Base-by-base conservation (phyloP, 92 coral and sea anemone genomes). In the Parazoanthus swiftii region DNA sequence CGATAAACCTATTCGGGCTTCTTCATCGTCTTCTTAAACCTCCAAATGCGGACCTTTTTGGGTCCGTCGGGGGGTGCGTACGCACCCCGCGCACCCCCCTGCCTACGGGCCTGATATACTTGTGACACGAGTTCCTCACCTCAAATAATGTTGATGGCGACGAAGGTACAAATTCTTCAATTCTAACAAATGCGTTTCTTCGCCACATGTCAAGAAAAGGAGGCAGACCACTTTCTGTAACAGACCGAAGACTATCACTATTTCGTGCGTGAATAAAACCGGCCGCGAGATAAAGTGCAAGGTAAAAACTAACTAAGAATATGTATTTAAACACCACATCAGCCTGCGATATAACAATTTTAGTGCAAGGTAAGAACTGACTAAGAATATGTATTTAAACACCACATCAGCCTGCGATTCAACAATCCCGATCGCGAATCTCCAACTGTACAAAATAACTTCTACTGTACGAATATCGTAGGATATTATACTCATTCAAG, bases 151-250 rank as follows among this genome's bases (percentile, higher is more conserved):
- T 14, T 4, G 20, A 21, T 2, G 23, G n/a, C 21, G 78, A 6
- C 37, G 43, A 20, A 8, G 78, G 78, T 35, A 8, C 20, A 15
- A 8, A 39, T 15, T 76, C 80, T 76, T 63, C 70, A 63, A 63
- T 63, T 63, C 18, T 20, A 76, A 35, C 43, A 11, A 76, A 76
- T 15, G 80, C 80, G 51, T 76, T 76, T 76, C 80, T 76, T 76
- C 33, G 80, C 80, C 80, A 76, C 51, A 76, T 13, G 80, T 76
- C 44, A 39, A 0, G 51, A 76, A 76, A 76, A 16, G 3, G 46
- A 4, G 80, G 25, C 54, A 44, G 46, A 15, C 80, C 46, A 36
- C 25, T 35, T 44, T 37, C 80, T 76, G 80, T 3, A 76, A 33
- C n/a, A 37, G 13, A 44, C 23, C 11, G 46, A 39, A 37, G n/a